Evolutionary conservation across 2,113 vertebrate genomes (phyloP), one percentile per base, ranked within the genome.

Genomic region (Ascaphus truei): DNA sequence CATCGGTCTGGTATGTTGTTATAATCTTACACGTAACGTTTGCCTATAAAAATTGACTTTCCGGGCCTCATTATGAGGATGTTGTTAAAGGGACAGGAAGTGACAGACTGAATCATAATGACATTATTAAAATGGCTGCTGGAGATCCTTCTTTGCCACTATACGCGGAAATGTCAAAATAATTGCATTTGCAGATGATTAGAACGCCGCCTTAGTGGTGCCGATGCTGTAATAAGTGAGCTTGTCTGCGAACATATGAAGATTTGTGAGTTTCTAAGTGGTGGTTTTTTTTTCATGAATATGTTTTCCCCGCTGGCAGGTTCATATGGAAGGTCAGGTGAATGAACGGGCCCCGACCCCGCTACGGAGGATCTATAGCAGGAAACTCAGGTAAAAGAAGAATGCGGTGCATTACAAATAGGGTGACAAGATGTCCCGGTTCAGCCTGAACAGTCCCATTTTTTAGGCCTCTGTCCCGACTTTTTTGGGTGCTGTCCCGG

Each of bases 111-210:
- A 51, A 50, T 60, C 67, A 71, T 71, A 39, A 61, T 52, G 50
- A 61, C 67, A 59, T 60, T 52, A 71, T 60, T 61, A 52, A 39
- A 52, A 61, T 52, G 31, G 45, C 34, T 47, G 26, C 57, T 7
- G 33, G 30, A 47, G 10, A 47, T 52, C 50, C 39, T 12, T 16
- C 45, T 60, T 37, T 41, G 33, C 45, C 56, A 52, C 51, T 39
- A 60, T 71, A 36, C 41, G 45, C 22, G 22, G 34, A 52, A 61
- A 61, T 61, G 57, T 71, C 67, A 61, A 71, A 71, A 61, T 71
- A 61, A 71, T 52, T 51, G 33, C 61, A 61, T 71, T 71, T 60
- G 31, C 53, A 22, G 41, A 59, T 59, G 66, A 58, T 59, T 59
- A 59, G 66, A 36, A 68, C 36, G 36, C 2, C 7, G 7, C 12